phyloP scores from a whole-genome alignment of 2,888 invertebrate genomes.

The Drosophila leonis region DNA sequence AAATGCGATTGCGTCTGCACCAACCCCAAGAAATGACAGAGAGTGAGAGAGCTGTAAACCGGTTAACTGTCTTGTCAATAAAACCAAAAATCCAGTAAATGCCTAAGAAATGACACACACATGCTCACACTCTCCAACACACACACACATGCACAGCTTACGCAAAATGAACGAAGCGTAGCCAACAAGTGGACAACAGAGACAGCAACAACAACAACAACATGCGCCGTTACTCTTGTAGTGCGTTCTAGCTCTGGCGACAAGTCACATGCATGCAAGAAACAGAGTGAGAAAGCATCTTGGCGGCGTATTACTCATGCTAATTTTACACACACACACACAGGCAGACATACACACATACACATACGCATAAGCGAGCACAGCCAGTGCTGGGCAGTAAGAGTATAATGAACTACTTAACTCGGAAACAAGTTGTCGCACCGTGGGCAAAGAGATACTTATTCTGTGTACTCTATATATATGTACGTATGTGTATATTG shows the following conservation, averaged over 20 bases:
- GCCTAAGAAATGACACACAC: slow-evolving; percentile 72
- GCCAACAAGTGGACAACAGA: slow-evolving; percentile 61
- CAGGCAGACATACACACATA: slow-evolving; percentile 25
- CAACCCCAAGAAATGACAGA: background rate
- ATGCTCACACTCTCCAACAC: slow-evolving; percentile 1
- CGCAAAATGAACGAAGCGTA: slow-evolving; percentile 35
- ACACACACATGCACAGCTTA: background rate
- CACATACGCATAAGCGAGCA: slow-evolving; percentile 5
- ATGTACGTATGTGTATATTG: background rate
- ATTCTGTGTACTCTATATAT: slow-evolving; percentile 4
- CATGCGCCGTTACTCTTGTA: slow-evolving; percentile 44
- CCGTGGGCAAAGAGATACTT: slow-evolving; percentile 44
- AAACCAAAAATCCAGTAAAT: slow-evolving; percentile 67
- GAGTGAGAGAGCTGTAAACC: slow-evolving; percentile 42
- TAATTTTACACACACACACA: slow-evolving; percentile 51
- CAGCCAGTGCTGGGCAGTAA: slow-evolving; percentile 54
- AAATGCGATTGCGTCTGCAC: slow-evolving; percentile 40
- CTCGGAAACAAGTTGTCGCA: slow-evolving; percentile 67
- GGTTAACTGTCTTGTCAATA: slow-evolving; percentile 63
- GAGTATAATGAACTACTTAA: slow-evolving; percentile 76
- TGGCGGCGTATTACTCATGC: slow-evolving; percentile 63
- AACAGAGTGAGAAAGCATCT: slow-evolving; percentile 40
- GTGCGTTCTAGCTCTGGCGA: slow-evolving; percentile 38
- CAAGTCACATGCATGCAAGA: slow-evolving; percentile 40
- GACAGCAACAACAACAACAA: slow-evolving; percentile 23